Conservation (phyloP, 37 sponge, comb jelly and placozoan genomes). For the Halisarca cf. caerulea region DNA sequence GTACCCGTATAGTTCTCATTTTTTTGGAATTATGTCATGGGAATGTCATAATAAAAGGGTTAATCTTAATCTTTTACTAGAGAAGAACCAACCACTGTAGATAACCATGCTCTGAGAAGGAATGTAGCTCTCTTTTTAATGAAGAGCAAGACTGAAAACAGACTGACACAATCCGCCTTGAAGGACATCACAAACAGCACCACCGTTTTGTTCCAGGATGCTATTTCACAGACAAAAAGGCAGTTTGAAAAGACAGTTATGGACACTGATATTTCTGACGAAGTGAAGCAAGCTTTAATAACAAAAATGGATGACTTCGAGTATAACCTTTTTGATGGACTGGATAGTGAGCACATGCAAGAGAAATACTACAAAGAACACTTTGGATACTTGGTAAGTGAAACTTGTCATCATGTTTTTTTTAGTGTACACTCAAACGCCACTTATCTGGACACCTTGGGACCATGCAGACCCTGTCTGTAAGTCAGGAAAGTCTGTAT, state of each 20-base stretch:
- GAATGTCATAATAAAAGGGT: too few species aligned
- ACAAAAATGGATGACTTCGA: background rate
- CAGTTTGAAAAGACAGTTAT: background rate
- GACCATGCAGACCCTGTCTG: background rate
- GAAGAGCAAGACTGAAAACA: background rate
- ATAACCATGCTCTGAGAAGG: background rate
- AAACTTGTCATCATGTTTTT: background rate
- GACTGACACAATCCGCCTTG: background rate
- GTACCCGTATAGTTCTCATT: too few species aligned
- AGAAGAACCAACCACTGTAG: too few species aligned
- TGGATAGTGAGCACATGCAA: background rate
- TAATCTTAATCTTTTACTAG: too few species aligned
- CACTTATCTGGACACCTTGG: too few species aligned
- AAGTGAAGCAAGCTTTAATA: background rate
- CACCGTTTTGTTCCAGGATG: background rate
- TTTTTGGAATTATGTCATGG: too few species aligned
- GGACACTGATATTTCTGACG: background rate
- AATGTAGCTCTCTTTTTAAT: background rate
- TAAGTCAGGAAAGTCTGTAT: background rate
- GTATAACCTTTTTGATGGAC: background rate
- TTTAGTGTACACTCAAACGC: background rate
- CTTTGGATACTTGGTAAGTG: constrained; percentile 6
- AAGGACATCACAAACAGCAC: background rate
- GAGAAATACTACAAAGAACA: constrained; percentile 12
- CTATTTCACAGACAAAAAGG: background rate